Percentiles rank a stretch among this genome's conserved stretches.
phyloP scores from a whole-genome alignment of 2,888 invertebrate species.

The Thumatha senex region DNA sequence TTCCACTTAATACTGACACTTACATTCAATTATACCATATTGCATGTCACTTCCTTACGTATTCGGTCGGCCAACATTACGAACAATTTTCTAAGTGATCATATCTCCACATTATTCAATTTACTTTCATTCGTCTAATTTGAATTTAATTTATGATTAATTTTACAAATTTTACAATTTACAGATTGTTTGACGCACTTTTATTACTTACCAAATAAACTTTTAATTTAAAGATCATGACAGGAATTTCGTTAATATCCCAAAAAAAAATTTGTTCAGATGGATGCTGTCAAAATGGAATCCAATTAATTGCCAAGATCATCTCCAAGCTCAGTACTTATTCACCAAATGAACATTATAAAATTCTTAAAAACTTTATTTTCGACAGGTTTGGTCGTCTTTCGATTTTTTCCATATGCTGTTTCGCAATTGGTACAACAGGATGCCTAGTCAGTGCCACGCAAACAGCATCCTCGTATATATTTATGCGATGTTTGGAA shows the following conservation, averaged over 20 bases:
- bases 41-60: too few species aligned
- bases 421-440: conserved; percentile 43
- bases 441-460: conserved; percentile 55
- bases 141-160: too few species aligned
- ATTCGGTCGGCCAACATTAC: too few species aligned
- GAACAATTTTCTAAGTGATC: too few species aligned
- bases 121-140: too few species aligned
- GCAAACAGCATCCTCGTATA: conserved; percentile 49
- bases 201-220: background rate
- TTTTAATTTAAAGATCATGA: background rate
- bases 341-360: too few species aligned
- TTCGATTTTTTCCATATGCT: conserved; percentile 41
- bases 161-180: too few species aligned
- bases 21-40: too few species aligned
- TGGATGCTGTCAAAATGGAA: background rate
- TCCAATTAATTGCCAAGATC: background rate
- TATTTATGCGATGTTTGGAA: conserved; percentile 59
- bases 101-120: too few species aligned
- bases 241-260: background rate
- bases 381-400: conserved; percentile 59
- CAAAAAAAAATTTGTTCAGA: background rate
- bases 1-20: too few species aligned
- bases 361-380: background rate
- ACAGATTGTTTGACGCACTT: too few species aligned
- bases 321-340: background rate